A percentile compares a stretch with the other conserved stretches of the same genome.
Evolutionary conservation across 2,888 invertebrate species (phyloP).

Genomic region (Drosophila basisetae): DNA sequence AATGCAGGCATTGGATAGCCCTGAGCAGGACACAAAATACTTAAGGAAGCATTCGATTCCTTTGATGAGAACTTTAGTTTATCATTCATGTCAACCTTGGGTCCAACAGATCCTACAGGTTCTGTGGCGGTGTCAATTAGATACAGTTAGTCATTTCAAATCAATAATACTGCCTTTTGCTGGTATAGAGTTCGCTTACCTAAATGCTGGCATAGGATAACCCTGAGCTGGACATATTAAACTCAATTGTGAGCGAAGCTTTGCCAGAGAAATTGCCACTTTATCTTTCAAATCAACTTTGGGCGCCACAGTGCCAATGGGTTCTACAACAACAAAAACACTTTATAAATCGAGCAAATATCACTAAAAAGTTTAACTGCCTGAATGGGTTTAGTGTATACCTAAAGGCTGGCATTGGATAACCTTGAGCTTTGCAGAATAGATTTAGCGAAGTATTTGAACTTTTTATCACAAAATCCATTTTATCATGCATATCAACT

Average conservation of each 20-base stretch:
- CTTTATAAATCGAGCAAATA: neutral
- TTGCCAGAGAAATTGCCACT: slow-evolving; percentile 77
- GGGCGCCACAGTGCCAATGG: slow-evolving; percentile 86
- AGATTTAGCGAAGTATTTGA: slow-evolving; percentile 82
- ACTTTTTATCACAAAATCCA: slow-evolving; percentile 78
- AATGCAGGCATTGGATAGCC: slow-evolving; percentile 89
- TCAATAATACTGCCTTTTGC: slow-evolving; percentile 13
- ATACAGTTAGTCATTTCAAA: neutral
- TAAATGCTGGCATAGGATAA: slow-evolving; percentile 82
- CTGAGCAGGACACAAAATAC: slow-evolving; percentile 88
- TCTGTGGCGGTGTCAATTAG: slow-evolving; percentile 70
- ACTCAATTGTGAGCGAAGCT: slow-evolving; percentile 85
- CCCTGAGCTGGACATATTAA: slow-evolving; percentile 89
- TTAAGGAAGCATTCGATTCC: slow-evolving; percentile 26
- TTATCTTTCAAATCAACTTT: slow-evolving; percentile 90
- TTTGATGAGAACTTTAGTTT: slow-evolving; percentile 85
- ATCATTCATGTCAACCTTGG: slow-evolving; percentile 90
- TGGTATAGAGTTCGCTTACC: slow-evolving; percentile 70
- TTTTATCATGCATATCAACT: slow-evolving; percentile 86
- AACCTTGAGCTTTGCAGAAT: slow-evolving; percentile 91
- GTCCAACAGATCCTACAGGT: slow-evolving; percentile 86
- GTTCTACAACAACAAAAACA: slow-evolving; percentile 77
- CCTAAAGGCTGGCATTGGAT: slow-evolving; percentile 85
- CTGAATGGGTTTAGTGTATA: slow-evolving; percentile 37
- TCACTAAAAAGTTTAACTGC: slow-evolving; percentile 12